These are phyloP conservation scores for Sylvicapra grimmia DNA, from an alignment of 2,113 vertebrate species.

Conservation along the genomic window DNA sequence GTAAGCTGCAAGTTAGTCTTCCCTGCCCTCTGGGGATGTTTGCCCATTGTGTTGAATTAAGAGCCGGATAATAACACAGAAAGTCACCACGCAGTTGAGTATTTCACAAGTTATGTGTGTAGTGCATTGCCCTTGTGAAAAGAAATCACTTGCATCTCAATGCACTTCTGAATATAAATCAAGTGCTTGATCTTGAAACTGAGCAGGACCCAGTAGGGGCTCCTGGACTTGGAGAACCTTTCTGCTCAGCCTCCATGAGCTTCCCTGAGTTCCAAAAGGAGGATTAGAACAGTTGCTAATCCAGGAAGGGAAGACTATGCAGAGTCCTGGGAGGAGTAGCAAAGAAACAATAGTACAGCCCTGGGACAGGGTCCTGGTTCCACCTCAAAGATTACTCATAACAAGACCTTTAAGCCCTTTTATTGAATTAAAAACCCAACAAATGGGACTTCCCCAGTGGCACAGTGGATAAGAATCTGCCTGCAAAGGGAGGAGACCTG, in stretches of 20 bases:
- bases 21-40: neutral
- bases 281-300: neutral
- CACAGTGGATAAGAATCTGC: neutral
- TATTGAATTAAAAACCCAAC: neutral
- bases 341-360: neutral
- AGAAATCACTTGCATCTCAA: neutral
- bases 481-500: neutral
- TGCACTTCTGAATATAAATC: neutral
- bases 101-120: neutral
- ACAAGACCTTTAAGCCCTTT: neutral
- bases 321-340: neutral
- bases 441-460: neutral
- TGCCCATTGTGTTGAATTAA: neutral
- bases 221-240: neutral
- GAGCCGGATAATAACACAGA: neutral
- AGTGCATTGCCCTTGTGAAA: neutral
- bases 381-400: neutral
- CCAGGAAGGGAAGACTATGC: neutral
- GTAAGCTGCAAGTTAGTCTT: neutral
- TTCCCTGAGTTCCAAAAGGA: neutral
- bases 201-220: neutral
- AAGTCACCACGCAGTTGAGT: neutral
- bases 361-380: neutral
- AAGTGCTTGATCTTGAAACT: neutral
- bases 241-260: neutral